A percentile compares a stretch with the other conserved stretches of the same genome.
Evolutionary conservation across 2,888 invertebrate species (phyloP).

Genomic region (Dioctria rufipes): DNA sequence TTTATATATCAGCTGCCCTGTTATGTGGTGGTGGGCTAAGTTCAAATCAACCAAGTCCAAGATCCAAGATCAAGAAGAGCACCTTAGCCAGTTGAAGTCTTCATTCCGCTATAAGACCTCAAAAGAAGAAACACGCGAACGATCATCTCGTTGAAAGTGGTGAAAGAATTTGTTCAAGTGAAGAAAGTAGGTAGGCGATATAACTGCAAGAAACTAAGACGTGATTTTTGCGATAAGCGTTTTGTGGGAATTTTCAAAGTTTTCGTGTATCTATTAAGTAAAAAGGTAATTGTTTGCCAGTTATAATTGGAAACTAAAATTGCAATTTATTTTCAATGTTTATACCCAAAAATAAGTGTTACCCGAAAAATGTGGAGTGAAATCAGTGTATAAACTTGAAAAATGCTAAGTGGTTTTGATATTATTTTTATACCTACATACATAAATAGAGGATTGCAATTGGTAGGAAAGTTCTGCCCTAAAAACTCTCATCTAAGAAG

Average conservation of each 20-base stretch:
- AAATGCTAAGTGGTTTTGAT: too few species aligned
- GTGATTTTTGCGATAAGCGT: not conserved
- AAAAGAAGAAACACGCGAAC: conserved; percentile 27
- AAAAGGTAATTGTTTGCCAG: not conserved
- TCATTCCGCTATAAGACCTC: conserved; percentile 31
- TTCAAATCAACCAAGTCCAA: conserved; percentile 1
- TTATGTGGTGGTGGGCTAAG: conserved; percentile 7
- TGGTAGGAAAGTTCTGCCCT: too few species aligned
- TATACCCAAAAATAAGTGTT: not conserved
- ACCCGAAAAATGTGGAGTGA: conserved; percentile 5
- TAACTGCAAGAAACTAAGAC: not conserved
- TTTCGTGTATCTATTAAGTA: not conserved
- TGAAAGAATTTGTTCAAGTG: not conserved
- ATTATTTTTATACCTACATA: too few species aligned
- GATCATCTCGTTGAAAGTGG: not conserved
- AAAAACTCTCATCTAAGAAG: too few species aligned
- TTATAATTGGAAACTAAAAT: not conserved
- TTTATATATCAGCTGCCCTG: not conserved
- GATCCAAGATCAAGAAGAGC: conserved; percentile 21
- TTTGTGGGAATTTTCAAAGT: not conserved
- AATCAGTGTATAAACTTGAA: too few species aligned
- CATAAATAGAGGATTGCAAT: too few species aligned
- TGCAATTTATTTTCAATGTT: not conserved
- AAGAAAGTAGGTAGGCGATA: not conserved
- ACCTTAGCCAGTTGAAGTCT: not conserved